A percentile compares a stretch with the other conserved stretches of the same genome.
Evolutionary conservation across 2,888 invertebrate species (phyloP).

Genomic region (Ferrisia virgata): DNA sequence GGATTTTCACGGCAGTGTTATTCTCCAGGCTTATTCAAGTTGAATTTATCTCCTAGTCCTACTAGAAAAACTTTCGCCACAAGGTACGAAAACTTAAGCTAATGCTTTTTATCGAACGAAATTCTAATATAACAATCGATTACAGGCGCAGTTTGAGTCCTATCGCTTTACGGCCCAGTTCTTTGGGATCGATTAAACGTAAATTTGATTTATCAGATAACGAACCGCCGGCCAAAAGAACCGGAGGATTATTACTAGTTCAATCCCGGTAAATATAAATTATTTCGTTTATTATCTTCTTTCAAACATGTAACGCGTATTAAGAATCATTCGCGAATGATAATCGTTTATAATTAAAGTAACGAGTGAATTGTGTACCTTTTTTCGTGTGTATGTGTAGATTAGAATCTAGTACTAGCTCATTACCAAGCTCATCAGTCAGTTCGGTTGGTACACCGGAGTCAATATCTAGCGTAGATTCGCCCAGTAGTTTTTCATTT

Average conservation of each 20-base stretch:
- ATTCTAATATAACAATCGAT: no score
- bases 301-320: no score
- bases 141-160: conserved; percentile 77
- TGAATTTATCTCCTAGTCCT: conserved; percentile 74
- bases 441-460: conserved; percentile 40
- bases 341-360: neutral
- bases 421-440: conserved; percentile 36
- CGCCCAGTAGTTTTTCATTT: conserved; percentile 37
- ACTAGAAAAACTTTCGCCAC: conserved; percentile 62
- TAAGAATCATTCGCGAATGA: neutral
- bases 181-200: conserved; percentile 65
- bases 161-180: conserved; percentile 76
- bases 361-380: neutral
- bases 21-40: conserved; percentile 55
- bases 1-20: conserved; percentile 55
- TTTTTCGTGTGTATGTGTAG: neutral
- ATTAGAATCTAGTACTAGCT: conserved; percentile 27
- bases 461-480: conserved; percentile 37
- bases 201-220: conserved; percentile 54
- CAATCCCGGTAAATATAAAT: conserved; percentile 21
- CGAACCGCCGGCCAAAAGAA: conserved; percentile 56
- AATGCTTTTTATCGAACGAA: no score
- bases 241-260: conserved; percentile 27
- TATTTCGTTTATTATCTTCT: no score
- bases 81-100: no score